These are phyloP conservation scores for Anseranas semipalmata DNA, from an alignment of 2,113 vertebrate species.

Conservation along the genomic window DNA sequence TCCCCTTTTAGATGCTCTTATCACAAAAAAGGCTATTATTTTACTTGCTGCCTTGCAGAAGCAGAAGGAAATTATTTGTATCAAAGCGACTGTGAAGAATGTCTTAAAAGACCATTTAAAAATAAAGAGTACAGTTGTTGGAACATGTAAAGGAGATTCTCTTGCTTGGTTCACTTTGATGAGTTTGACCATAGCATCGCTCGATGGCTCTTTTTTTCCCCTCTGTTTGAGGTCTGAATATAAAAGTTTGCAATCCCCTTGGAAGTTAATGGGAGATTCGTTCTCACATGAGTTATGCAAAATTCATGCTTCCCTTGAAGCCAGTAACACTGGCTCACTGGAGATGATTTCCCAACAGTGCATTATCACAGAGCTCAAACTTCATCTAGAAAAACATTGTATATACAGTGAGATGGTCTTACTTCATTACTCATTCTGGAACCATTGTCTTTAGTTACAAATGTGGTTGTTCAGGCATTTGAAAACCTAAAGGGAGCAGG, in stretches of 20 bases:
- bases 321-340: not conserved
- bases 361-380: not conserved
- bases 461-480: not conserved
- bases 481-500: conserved; percentile 9
- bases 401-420: not conserved
- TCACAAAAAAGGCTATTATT: conserved; percentile 43
- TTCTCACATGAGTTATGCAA: not conserved
- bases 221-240: not conserved
- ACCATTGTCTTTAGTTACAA: not conserved
- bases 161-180: not conserved
- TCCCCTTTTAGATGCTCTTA: conserved; percentile 46
- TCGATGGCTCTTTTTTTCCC: not conserved
- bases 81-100: not conserved
- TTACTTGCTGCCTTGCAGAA: not conserved
- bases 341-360: not conserved
- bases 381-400: not conserved
- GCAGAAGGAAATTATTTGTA: not conserved
- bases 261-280: not conserved
- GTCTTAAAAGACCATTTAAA: not conserved
- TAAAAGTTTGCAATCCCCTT: not conserved
- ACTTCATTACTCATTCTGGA: not conserved
- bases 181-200: not conserved
- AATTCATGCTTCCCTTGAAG: not conserved
- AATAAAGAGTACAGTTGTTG: conserved; percentile 37
- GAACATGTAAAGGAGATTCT: not conserved